These are phyloP conservation scores for Gibbula magus DNA, from an alignment of 2,888 invertebrate species.

Conservation along the genomic window DNA sequence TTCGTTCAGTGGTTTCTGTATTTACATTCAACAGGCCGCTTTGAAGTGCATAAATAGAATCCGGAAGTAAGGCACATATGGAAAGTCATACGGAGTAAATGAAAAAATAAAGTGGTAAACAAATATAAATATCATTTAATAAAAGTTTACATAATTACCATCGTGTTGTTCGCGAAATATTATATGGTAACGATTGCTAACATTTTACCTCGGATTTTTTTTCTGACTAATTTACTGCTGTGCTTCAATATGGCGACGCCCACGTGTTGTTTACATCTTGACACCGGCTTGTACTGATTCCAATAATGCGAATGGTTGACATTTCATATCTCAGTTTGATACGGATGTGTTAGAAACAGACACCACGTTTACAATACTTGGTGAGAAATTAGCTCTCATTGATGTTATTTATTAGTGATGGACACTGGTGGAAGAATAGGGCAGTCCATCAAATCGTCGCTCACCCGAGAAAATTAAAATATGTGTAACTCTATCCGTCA, in stretches of 20 bases:
- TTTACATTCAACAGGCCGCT: slow-evolving; percentile 6
- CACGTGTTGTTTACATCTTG: slow-evolving; percentile 7
- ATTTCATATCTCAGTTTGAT: too few relatives aligned
- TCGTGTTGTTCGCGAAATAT: background rate
- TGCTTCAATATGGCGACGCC: background rate
- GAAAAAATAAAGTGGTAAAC: background rate
- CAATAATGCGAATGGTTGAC: too few relatives aligned
- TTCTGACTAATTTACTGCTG: background rate
- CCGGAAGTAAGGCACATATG: slow-evolving; percentile 23
- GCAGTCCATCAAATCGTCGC: too few relatives aligned
- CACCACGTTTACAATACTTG: background rate
- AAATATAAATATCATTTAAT: background rate
- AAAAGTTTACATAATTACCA: background rate
- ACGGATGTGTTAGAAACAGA: background rate
- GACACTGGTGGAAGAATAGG: too few relatives aligned
- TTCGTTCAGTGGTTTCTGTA: too few relatives aligned
- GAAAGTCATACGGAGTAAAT: slow-evolving; percentile 9
- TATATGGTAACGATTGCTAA: background rate
- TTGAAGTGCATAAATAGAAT: background rate
- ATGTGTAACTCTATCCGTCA: too few relatives aligned
- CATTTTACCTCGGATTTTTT: background rate
- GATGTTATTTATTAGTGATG: too few relatives aligned
- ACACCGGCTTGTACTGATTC: background rate
- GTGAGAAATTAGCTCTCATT: too few relatives aligned
- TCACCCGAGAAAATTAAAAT: too few relatives aligned